Percentiles rank a stretch among this genome's conserved stretches.
Evolutionary conservation across 2,113 vertebrate species (phyloP).

Genomic region (Rhagologus leucostigma): DNA sequence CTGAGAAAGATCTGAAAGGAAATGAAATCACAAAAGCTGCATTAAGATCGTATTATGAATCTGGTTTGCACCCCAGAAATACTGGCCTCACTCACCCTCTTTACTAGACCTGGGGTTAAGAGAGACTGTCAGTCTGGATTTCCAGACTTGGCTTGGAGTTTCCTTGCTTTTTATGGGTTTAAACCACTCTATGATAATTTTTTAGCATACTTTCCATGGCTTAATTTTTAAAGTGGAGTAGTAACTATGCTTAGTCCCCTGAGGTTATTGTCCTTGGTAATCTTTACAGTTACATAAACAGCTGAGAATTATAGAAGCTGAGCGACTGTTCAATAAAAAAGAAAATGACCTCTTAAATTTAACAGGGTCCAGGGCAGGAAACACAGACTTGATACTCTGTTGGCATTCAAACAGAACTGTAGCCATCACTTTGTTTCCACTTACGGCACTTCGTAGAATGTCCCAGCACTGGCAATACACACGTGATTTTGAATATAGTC

Average conservation of each 20-base stretch:
- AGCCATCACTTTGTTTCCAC: background rate
- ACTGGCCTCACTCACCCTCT: background rate
- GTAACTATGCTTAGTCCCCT: constrained; percentile 11
- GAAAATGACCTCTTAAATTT: constrained; percentile 32
- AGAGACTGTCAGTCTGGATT: background rate
- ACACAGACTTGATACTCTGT: background rate
- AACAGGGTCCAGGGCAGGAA: background rate
- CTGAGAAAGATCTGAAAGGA: background rate
- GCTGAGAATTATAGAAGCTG: constrained; percentile 40
- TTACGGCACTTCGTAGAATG: background rate
- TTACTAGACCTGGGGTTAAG: background rate
- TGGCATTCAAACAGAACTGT: background rate
- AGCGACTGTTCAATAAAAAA: constrained; percentile 25
- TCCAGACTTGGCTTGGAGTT: constrained; percentile 23
- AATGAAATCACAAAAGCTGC: constrained; percentile 30
- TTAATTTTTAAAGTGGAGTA: constrained; percentile 39
- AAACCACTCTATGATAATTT: background rate
- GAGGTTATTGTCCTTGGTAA: constrained; percentile 12
- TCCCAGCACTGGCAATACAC: background rate
- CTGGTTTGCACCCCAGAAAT: constrained; percentile 19
- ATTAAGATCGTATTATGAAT: background rate
- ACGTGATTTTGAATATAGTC: background rate
- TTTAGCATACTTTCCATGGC: constrained; percentile 35
- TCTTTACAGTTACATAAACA: constrained; percentile 41
- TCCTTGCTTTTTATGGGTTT: constrained; percentile 5